Percentiles rank a stretch among this genome's conserved stretches.
Evolutionary conservation across 1,140 invertebrate genomes (phyloP).

Genomic region (Euwallacea similis): DNA sequence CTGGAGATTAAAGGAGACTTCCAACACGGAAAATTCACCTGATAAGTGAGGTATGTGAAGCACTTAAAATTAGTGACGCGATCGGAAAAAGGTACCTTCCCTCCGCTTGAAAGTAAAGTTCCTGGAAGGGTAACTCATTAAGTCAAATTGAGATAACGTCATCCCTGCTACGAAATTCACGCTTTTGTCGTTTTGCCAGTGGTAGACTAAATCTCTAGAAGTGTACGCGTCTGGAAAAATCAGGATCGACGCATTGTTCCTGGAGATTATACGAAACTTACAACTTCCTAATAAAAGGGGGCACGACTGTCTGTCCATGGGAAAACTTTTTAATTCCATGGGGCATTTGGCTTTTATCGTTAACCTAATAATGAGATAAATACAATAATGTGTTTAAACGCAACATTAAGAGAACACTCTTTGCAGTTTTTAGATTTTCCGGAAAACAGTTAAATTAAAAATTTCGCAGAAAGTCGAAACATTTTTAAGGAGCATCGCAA

Average conservation of each 20-base stretch:
- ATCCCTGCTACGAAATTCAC: conserved; percentile 87
- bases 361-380: conserved; percentile 64
- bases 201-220: conserved; percentile 82
- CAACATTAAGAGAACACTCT: no score
- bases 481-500: no score
- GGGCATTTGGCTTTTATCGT: conserved; percentile 97
- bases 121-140: conserved; percentile 81
- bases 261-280: conserved; percentile 62
- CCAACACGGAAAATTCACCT: conserved; percentile 77
- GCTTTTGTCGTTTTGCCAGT: conserved; percentile 81
- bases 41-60: conserved; percentile 40
- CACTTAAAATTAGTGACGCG: conserved; percentile 3
- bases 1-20: conserved; percentile 91
- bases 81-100: conserved; percentile 60
- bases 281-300: conserved; percentile 92
- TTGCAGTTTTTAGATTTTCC: no score
- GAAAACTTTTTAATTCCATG: conserved; percentile 95
- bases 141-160: conserved; percentile 89
- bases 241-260: neutral
- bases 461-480: neutral
- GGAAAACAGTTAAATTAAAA: no score
- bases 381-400: conserved; percentile 42
- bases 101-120: conserved; percentile 76
- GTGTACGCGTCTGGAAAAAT: conserved; percentile 82
- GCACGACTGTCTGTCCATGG: conserved; percentile 94